Conservation (phyloP, 2,888 invertebrate species). For the Microlaimidae sp. region DNA sequence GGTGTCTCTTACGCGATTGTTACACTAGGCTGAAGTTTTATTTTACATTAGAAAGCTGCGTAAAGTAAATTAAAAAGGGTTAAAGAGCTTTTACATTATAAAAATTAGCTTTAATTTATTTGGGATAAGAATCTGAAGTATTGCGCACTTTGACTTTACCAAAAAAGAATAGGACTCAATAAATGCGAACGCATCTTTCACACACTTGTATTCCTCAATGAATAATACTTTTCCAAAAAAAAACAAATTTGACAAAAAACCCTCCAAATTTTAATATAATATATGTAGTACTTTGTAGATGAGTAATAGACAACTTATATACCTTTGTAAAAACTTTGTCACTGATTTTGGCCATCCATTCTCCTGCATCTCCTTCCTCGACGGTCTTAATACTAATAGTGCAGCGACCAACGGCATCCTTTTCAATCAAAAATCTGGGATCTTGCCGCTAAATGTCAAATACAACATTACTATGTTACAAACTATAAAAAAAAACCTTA, state of each 20-base stretch:
- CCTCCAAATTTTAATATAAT: background rate
- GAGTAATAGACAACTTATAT: too few relatives aligned
- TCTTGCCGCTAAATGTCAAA: constrained; percentile 20
- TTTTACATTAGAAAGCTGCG: too few relatives aligned
- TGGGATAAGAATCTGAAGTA: too few relatives aligned
- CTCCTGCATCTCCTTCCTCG: constrained; percentile 63
- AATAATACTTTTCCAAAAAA: constrained; percentile 6
- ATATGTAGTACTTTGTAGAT: background rate
- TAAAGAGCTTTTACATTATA: too few relatives aligned
- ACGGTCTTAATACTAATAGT: constrained; percentile 66
- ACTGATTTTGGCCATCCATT: constrained; percentile 71
- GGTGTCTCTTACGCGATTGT: too few relatives aligned
- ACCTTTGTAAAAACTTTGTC: constrained; percentile 71
- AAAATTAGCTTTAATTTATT: too few relatives aligned
- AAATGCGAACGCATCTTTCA: too few relatives aligned
- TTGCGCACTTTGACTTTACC: too few relatives aligned
- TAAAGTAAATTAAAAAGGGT: too few relatives aligned
- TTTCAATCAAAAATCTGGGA: constrained; percentile 57
- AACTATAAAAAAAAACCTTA: background rate
- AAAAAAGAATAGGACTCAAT: too few relatives aligned
- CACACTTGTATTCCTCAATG: constrained; percentile 33
- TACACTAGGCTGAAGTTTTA: too few relatives aligned
- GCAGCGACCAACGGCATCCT: constrained; percentile 77
- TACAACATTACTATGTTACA: constrained; percentile 7
- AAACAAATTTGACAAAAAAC: constrained; percentile 6